These are phyloP conservation scores for Aphelinus certus DNA, from an alignment of 1,140 invertebrate genomes.

Conservation along the genomic window DNA sequence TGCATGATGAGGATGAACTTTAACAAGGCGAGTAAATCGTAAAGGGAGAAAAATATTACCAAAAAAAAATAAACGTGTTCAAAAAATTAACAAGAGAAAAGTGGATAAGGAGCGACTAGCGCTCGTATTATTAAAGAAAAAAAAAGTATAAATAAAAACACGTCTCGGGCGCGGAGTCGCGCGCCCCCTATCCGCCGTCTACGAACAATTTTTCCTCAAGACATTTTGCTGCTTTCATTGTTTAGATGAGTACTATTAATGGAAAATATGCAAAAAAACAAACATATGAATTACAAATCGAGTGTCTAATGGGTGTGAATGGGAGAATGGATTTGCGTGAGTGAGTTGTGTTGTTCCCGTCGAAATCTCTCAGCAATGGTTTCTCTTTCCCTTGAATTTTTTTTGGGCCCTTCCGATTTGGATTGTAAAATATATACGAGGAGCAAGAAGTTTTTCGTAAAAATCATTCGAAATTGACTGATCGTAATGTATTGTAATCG, in stretches of 20 bases:
- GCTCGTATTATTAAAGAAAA: conserved; percentile 25
- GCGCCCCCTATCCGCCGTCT: conserved; percentile 44
- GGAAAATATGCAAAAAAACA: conserved; percentile 21
- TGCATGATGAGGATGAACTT: conserved; percentile 9
- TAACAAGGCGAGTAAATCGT: not conserved
- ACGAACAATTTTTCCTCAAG: conserved; percentile 54
- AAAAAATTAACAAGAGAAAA: conserved; percentile 10
- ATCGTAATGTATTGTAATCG: conserved; percentile 39
- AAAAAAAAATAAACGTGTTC: conserved; percentile 33
- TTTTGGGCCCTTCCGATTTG: not conserved
- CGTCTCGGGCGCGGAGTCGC: conserved; percentile 33
- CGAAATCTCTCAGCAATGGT: conserved; percentile 34
- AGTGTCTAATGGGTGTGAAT: conserved; percentile 23
- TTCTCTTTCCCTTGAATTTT: conserved; percentile 1
- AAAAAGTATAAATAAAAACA: conserved; percentile 24
- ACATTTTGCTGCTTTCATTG: conserved; percentile 62
- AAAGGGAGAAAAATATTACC: conserved; percentile 24
- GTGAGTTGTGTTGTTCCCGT: conserved; percentile 21
- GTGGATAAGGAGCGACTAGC: conserved; percentile 37
- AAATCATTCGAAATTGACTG: conserved; percentile 36
- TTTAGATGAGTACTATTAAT: conserved; percentile 58
- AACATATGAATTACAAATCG: conserved; percentile 32
- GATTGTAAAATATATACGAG: no score
- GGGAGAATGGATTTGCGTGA: conserved; percentile 13
- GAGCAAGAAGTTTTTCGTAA: no score